Percentiles rank a stretch among this genome's conserved stretches.
Evolutionary conservation across 2,113 vertebrate species (phyloP).

Genomic region (Limnothrissa miodon): DNA sequence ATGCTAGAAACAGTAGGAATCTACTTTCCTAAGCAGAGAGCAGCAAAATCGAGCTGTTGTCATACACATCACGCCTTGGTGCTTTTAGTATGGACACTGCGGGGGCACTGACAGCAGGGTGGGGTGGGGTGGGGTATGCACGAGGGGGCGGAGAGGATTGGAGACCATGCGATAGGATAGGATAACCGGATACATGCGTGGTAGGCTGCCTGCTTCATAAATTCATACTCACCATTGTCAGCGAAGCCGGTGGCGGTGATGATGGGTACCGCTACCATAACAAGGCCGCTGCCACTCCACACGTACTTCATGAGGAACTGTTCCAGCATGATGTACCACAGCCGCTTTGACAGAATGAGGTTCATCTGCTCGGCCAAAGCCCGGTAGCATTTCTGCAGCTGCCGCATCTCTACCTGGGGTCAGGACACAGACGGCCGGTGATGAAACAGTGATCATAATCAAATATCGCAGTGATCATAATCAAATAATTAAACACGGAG

Average conservation of each 20-base stretch:
- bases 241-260: slow-evolving; percentile 96
- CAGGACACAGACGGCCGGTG: neutral
- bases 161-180: neutral
- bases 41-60: neutral
- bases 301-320: slow-evolving; percentile 99
- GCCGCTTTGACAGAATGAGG: slow-evolving; percentile 92
- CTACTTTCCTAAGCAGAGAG: neutral
- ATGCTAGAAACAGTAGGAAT: neutral
- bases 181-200: neutral
- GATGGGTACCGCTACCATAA: slow-evolving; percentile 99
- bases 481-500: neutral
- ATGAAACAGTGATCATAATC: neutral
- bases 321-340: slow-evolving; percentile 99
- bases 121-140: neutral
- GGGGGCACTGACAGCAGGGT: neutral
- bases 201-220: neutral
- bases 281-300: slow-evolving; percentile 91
- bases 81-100: neutral
- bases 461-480: neutral
- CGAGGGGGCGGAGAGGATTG: neutral
- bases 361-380: slow-evolving; percentile 92
- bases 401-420: slow-evolving; percentile 91
- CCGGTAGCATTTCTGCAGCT: slow-evolving; percentile 94
- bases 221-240: slow-evolving; percentile 80
- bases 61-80: neutral